phyloP scores from a whole-genome alignment of 2,888 invertebrate genomes.

The Sthenelais limicola region DNA sequence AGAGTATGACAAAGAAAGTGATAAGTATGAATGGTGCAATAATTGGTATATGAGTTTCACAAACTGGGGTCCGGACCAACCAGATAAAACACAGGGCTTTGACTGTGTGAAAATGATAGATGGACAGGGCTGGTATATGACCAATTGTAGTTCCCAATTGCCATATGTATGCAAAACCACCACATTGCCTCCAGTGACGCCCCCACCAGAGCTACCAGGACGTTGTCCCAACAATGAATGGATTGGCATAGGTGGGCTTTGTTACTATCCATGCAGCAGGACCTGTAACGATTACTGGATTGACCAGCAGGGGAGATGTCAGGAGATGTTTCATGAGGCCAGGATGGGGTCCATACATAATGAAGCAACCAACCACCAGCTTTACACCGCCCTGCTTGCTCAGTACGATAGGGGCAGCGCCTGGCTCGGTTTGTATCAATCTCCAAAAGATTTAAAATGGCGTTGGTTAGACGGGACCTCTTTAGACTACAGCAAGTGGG shows the following conservation, averaged over 20 bases:
- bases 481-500: conserved; percentile 43
- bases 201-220: neutral
- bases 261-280: neutral
- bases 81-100: conserved; percentile 10
- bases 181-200: neutral
- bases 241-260: neutral
- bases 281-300: neutral
- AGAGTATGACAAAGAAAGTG: neutral
- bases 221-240: neutral
- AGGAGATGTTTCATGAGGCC: neutral
- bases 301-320: conserved; percentile 7
- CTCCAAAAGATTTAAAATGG: neutral
- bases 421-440: conserved; percentile 40
- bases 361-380: neutral
- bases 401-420: neutral
- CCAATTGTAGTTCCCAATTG: neutral
- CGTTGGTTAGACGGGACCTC: conserved; percentile 43
- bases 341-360: conserved; percentile 15
- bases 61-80: conserved; percentile 39
- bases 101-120: conserved; percentile 32
- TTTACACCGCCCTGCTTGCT: neutral
- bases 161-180: conserved; percentile 3
- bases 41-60: conserved; percentile 41
- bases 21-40: conserved; percentile 41
- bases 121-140: neutral